phyloP scores from a whole-genome alignment of 2,888 invertebrate genomes.

The Coelopa pilipes region DNA sequence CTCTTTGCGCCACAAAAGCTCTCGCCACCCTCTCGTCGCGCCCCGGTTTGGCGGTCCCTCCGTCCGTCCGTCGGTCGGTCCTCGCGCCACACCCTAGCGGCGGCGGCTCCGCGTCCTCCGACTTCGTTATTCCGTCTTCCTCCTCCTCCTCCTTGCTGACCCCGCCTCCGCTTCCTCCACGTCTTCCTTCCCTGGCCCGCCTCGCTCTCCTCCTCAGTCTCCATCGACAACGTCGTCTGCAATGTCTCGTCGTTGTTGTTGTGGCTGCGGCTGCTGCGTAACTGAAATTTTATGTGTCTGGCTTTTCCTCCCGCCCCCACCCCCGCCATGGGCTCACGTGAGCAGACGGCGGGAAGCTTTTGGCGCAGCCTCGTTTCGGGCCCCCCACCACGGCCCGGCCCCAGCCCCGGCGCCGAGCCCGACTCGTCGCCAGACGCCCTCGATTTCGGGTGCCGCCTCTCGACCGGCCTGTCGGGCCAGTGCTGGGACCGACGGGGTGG shows the following conservation, averaged over 20 bases:
- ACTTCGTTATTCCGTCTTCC: background rate
- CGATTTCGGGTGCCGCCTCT: too few relatives aligned
- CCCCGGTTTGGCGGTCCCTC: background rate
- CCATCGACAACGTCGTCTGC: too few relatives aligned
- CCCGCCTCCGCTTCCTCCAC: background rate
- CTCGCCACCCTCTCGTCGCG: too few relatives aligned
- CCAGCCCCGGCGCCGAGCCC: background rate
- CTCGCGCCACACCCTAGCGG: background rate
- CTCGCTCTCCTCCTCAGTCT: too few relatives aligned
- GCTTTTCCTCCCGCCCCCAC: background rate
- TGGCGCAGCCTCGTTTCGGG: background rate
- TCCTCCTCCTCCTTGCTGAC: background rate
- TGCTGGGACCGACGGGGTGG: too few relatives aligned
- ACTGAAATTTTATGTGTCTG: slow-evolving; percentile 22
- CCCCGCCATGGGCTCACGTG: background rate
- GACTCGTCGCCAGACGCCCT: background rate
- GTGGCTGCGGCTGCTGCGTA: slow-evolving; percentile 12
- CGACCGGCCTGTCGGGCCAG: too few relatives aligned
- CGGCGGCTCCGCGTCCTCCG: background rate
- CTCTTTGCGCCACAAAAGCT: background rate
- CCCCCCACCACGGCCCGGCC: too few relatives aligned
- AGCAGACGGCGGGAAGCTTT: background rate
- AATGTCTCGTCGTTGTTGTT: background rate
- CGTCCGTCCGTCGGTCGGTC: background rate
- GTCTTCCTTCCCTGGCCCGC: background rate